phyloP scores from a whole-genome alignment of 1,140 invertebrate species.

The Magallana gigas region DNA sequence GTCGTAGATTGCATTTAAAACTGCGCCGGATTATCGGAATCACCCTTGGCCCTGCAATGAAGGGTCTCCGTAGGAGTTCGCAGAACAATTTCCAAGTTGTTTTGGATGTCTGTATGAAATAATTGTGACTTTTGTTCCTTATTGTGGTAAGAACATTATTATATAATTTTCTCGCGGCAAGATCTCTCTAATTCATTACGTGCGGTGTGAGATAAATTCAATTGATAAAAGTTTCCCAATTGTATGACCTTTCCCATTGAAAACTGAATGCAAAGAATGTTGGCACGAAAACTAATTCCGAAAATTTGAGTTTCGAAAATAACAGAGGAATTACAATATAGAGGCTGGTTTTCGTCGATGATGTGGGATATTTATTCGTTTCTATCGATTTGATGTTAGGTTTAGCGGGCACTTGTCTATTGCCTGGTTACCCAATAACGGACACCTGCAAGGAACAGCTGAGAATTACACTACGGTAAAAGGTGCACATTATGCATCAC shows the following conservation, averaged over 20 bases:
- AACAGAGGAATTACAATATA: too few relatives aligned
- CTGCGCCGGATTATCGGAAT: conserved; percentile 24
- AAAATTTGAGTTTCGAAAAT: not conserved
- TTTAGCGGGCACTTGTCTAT: not conserved
- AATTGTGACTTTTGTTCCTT: not conserved
- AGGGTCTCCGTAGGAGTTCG: conserved; percentile 1
- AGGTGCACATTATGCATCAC: too few relatives aligned
- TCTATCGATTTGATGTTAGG: not conserved
- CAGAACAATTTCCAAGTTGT: not conserved
- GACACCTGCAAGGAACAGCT: too few relatives aligned
- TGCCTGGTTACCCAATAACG: not conserved
- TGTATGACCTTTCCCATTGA: not conserved
- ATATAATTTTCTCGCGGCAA: not conserved
- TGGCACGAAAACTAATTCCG: not conserved
- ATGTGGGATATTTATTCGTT: not conserved
- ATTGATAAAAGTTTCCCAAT: not conserved
- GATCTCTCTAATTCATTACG: not conserved
- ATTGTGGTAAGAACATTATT: conserved; percentile 10
- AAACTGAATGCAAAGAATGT: not conserved
- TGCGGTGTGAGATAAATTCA: not conserved
- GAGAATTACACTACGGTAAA: too few relatives aligned
- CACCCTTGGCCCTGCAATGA: not conserved
- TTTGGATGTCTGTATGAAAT: not conserved
- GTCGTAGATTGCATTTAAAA: not conserved
- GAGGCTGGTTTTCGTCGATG: not conserved